phyloP scores from a whole-genome alignment of 2,888 invertebrate genomes.

The Polietes domitor region DNA sequence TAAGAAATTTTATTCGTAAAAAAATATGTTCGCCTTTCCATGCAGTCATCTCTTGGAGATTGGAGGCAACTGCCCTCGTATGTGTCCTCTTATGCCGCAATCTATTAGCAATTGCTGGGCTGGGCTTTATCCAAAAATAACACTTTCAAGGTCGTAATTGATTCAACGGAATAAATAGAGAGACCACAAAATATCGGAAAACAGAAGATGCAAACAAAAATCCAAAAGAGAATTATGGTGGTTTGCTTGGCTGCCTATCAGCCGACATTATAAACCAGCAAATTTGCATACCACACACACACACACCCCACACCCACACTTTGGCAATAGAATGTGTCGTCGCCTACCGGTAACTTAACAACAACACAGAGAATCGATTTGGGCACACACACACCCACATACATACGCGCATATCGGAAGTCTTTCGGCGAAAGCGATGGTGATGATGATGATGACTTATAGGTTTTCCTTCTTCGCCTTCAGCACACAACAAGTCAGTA shows the following conservation, averaged over 20 bases:
- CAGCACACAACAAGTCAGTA: neutral
- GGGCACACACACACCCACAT: neutral
- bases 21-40: no score
- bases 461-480: neutral
- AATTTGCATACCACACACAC: neutral
- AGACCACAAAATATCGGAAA: neutral
- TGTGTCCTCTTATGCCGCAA: no score
- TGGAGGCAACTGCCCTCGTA: no score
- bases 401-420: neutral
- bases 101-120: no score
- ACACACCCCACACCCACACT: neutral
- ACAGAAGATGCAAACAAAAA: neutral
- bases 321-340: neutral
- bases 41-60: no score
- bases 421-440: neutral
- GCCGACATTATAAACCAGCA: neutral
- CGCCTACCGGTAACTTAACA: conserved; percentile 11
- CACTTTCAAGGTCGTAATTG: neutral
- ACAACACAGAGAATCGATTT: conserved; percentile 2
- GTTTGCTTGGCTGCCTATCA: neutral
- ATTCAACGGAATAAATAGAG: neutral
- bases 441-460: conserved; percentile 3
- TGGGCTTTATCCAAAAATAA: neutral
- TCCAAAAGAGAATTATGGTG: neutral
- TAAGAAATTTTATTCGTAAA: no score